phyloP scores from a whole-genome alignment of 2,113 vertebrate genomes.

The Ceuthmochares aereus region DNA sequence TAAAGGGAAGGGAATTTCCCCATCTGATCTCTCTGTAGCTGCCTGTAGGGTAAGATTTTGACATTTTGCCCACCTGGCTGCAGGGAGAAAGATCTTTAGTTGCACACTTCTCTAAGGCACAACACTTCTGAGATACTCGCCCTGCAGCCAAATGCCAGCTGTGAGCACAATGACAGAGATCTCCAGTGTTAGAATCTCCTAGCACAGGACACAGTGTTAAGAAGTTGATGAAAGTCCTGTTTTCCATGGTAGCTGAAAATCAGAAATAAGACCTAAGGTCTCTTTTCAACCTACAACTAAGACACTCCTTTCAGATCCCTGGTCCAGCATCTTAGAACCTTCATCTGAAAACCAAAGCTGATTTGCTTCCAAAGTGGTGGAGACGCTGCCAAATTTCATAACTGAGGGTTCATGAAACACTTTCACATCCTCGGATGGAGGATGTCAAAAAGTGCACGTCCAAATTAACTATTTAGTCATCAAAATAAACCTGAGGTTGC shows the following conservation, averaged over 20 bases:
- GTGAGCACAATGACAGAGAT: background rate
- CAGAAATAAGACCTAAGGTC: background rate
- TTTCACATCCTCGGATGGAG: background rate
- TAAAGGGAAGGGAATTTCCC: background rate
- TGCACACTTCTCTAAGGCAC: background rate
- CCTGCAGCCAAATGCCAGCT: background rate
- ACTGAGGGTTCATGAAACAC: background rate
- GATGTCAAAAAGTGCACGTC: background rate
- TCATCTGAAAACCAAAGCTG: background rate
- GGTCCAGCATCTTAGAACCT: background rate
- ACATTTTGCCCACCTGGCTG: background rate
- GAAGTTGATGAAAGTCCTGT: background rate
- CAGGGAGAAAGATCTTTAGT: conserved; percentile 8
- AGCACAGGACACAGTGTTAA: background rate
- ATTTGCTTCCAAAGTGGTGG: background rate
- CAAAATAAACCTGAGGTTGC: background rate
- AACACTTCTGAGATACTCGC: background rate
- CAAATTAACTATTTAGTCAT: background rate
- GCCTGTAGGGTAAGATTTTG: background rate
- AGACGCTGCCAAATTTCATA: background rate
- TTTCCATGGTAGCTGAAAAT: background rate
- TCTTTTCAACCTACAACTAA: background rate
- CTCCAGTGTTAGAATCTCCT: background rate
- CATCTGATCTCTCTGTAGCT: background rate
- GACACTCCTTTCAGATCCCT: background rate